Evolutionary conservation across 2,113 vertebrate species (phyloP).

Genomic region (Nesogale talazaci): DNA sequence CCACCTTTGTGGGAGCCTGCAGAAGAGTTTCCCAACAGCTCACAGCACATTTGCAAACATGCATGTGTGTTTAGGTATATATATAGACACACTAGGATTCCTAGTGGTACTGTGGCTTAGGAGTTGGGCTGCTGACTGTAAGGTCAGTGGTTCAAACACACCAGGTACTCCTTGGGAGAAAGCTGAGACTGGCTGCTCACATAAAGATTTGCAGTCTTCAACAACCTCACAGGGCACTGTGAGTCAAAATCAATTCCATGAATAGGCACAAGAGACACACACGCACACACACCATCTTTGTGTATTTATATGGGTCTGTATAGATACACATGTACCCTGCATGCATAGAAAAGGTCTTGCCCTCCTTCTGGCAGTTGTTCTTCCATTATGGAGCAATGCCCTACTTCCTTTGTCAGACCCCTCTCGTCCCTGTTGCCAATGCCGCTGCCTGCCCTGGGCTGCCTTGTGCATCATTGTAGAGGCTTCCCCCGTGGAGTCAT

Average conservation of each 20-base stretch:
- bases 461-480: neutral
- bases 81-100: no score
- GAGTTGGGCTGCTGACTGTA: no score
- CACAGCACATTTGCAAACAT: neutral
- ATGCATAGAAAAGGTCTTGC: neutral
- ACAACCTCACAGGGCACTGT: no score
- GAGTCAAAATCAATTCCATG: no score
- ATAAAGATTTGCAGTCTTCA: no score
- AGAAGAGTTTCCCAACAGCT: neutral
- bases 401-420: neutral
- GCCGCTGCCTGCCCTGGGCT: neutral
- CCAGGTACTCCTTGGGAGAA: no score
- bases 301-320: rapidly evolving
- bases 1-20: neutral
- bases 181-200: no score
- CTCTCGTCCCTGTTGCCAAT: neutral
- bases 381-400: neutral
- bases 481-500: neutral
- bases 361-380: neutral
- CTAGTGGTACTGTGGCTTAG: no score
- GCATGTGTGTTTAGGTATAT: neutral
- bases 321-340: no score
- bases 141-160: no score
- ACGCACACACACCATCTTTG: neutral
- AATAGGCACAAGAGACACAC: no score